Evolutionary conservation across 1,140 invertebrate genomes (phyloP), one percentile per base, ranked within the genome.

Genomic region (Drosophila gunungcola): DNA sequence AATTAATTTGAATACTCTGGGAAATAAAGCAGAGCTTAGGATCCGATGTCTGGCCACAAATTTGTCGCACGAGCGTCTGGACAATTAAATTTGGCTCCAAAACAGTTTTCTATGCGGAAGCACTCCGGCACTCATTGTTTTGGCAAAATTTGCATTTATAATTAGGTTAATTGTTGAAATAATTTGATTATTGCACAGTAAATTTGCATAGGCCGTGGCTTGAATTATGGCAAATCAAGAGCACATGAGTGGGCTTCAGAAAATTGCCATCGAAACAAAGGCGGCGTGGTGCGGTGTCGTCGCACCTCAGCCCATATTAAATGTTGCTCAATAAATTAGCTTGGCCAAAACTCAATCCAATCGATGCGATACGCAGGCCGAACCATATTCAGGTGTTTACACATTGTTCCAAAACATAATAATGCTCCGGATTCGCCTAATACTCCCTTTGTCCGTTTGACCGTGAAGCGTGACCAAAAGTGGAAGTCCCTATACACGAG

Each of bases 161-260:
- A 86, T 86, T 88, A 88, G 79, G 83, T 86, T 86, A 86, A 83
- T 86, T 88, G 84, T 86, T 70, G 63, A 76, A 76, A 83, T 79
- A 69, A 86, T 75, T 88, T 86, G 76, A 88, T 86, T 86, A 88
- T 83, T 65, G 68, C 75, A 52, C 60, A 63, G 67, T 49, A 83
- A 83, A 88, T 88, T 86, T 86, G 83, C 79, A 86, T 86, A 88
- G 62, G 54, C 65, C 72, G 62, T 61, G 81, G 65, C 64, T 61
- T 73, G 53, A 88, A 82, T 82, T 86, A 86, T 88, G 70, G 53
- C 49, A 73, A 78, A 68, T 82, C 74, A 78, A 84, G 51, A 63
- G 60, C 72, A 62, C 46, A 46, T 52, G 64, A 56, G 67, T 21
- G 38, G 72, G 61, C 34, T 61, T 69, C 39, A 48, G 27, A 58